Base-by-base conservation (phyloP, 1,140 invertebrate species). In the Diorhabda elongata region DNA sequence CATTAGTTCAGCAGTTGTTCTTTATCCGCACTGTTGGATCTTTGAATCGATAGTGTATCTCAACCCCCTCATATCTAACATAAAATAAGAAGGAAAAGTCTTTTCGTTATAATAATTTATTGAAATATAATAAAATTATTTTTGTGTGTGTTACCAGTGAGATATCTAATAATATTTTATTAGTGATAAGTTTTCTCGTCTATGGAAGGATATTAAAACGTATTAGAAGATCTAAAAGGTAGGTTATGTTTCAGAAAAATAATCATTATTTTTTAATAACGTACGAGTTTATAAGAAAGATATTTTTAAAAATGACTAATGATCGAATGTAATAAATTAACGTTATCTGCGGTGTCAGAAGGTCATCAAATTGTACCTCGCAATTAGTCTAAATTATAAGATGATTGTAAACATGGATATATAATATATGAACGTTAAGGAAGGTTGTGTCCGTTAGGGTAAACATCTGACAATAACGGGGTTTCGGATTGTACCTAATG, bases 1-100 rank as follows among this genome's bases (percentile, higher is more conserved):
- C 72, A 73, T 73, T 68, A 64, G 69, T 66, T 64, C 42, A 64
- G 11, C 63, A 64, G 63, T 64, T 42, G 61, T 43, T 56, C 45
- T 43, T 64, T 64, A 7, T 64, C 44, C 11, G 26, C 42, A 42
- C 47, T 41, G 63, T 64, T 64, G 63, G 63, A 5, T 56, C 41
- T 64, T 64, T 64, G 45, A 64, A 64, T 64, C 63, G 63, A 64
- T 64, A 64, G 26, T 26, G 26, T 26, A 26, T 26, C 26, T 26
- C 26, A 26, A 26, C 26, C 26, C 26, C 26, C 26, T 26, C 26
- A 26, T 26, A 26, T 26, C 26, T 26, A 26, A 26, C 26, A 26
- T 26, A 26, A 26, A 26, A 26, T 26, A 26, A 26, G 26, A 26
- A 26, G 26, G 1, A 26, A 26, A 26, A 26, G 26, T 26, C 26